A percentile compares a stretch with the other conserved stretches of the same genome.
These are phyloP conservation scores for Ceratothoa steindachneri DNA, from an alignment of 2,888 invertebrate species.

Conservation along the genomic window DNA sequence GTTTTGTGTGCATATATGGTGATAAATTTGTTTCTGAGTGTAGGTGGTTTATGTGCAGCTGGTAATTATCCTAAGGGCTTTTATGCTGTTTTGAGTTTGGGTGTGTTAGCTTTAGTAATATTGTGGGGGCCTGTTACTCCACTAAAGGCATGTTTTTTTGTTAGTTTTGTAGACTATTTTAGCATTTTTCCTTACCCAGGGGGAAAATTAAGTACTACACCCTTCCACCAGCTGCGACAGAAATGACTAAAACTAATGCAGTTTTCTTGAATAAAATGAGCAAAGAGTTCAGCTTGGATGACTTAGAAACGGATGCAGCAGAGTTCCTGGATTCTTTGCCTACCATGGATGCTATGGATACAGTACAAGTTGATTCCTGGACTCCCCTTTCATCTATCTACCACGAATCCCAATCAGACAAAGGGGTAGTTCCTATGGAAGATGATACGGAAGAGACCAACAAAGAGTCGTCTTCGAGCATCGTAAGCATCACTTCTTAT, in stretches of 20 bases:
- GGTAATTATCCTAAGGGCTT: too few relatives aligned
- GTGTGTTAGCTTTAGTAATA: too few relatives aligned
- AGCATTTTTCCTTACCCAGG: neutral
- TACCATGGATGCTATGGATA: neutral
- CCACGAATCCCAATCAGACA: neutral
- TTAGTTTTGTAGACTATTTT: neutral
- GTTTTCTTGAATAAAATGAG: neutral
- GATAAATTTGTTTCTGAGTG: too few relatives aligned
- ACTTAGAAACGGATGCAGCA: neutral
- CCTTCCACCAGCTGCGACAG: neutral
- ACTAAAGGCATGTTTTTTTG: too few relatives aligned
- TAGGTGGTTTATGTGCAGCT: too few relatives aligned
- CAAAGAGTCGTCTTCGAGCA: too few relatives aligned
- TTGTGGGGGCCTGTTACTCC: too few relatives aligned
- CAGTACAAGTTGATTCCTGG: neutral
- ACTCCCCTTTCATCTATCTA: neutral
- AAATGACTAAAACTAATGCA: neutral
- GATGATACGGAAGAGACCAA: neutral
- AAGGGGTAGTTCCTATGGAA: neutral
- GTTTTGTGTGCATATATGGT: too few relatives aligned
- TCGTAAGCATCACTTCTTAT: neutral
- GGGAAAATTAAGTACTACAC: neutral
- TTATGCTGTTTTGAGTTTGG: too few relatives aligned
- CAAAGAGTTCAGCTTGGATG: neutral
- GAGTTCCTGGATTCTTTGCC: neutral